Base-by-base conservation (phyloP, 2,113 vertebrate genomes). In the Irena cyanogastra region DNA sequence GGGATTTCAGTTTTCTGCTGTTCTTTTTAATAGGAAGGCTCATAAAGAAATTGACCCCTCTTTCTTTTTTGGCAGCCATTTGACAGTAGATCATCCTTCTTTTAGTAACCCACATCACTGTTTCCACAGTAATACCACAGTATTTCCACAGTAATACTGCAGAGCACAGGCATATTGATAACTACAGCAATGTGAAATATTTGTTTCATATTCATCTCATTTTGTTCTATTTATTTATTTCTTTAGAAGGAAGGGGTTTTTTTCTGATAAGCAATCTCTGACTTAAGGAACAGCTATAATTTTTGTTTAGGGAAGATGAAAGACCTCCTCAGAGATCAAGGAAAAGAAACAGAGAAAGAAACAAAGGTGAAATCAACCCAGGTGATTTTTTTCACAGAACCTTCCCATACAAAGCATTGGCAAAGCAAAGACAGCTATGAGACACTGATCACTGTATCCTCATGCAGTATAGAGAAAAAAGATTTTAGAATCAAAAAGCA, bases 261-360 rank as follows among this genome's bases (percentile, higher is more conserved):
- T 87, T 93, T 45, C 87, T 96, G 96, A 97, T 97, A 97, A 96
- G 93, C 61, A 83, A 96, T 97, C 94, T 96, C 88, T 87, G 56
- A 96, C 47, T 93, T 94, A 90, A 93, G 85, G 68, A 96, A 92
- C 64, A 76, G 56, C 64, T 94, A 92, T 93, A 94, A 95, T 96
- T 96, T 96, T 96, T 96, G 85, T 96, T 94, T 94, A 88, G 88
- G 90, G 93, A 93, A 93, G 92, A 95, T 93, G 72, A 96, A 95
- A 97, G 96, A 96, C 96, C 94, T 94, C 96, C 95, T 97, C 88
- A 82, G 96, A 97, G 94, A 96, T 96, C 95, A 96, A 97, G 94
- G 83, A 86, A 90, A 86, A 96, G 72, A 89, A 93, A 82, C 26
- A 81, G 69, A 72, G 88, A 84, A 88, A 93, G 41, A 96, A 95